Evolutionary conservation across 2,797 vertebrate species (phyloP), one percentile per base, ranked within the genome.

Genomic region (Holocentrus rufus): DNA sequence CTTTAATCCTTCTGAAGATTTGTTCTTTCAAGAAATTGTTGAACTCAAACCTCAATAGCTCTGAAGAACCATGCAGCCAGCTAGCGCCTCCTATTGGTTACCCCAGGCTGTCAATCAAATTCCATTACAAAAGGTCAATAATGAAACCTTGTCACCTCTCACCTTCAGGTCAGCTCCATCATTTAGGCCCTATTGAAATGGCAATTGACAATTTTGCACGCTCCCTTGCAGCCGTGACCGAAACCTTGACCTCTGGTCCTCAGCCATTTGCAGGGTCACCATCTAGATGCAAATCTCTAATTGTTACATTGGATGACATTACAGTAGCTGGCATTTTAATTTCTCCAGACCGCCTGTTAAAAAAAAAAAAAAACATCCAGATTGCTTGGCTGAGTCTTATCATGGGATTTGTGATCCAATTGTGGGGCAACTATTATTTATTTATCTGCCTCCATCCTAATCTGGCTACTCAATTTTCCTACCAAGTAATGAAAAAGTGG

Each of bases 251-350:
- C 27, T 76, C 5, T 56, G 53, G 67, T 22, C 39, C n/a, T 25
- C 15, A 65, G 39, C 69, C 55, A 60, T 76, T 68, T 77, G 69
- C 75, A 23, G 8, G 66, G 63, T 78, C 67, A 52, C 44, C 23
- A 65, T 74, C 58, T n/a, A 67, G 53, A 46, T 20, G 23, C 65
- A 62, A 70, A 76, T 70, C 15, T 10, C 47, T 79, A 72, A 79
- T 83, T 65, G 50, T 84, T 76, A 52, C 62, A 58, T 85, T 75
- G 67, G 59, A 77, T 74, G 60, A 58, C 31, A 64, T 76, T 77
- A 63, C 27, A 55, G 25, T 20, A 13, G 55, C 58, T 75, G 63
- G 31, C 70, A 44, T 59, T 85, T 76, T 75, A 39, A 77, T 74
- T 66, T 72, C 30, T 63, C 57, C 31, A 42, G 18, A 44, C 53